Base-by-base conservation (phyloP, 2,888 invertebrate genomes). In the Ligdia adustata region DNA sequence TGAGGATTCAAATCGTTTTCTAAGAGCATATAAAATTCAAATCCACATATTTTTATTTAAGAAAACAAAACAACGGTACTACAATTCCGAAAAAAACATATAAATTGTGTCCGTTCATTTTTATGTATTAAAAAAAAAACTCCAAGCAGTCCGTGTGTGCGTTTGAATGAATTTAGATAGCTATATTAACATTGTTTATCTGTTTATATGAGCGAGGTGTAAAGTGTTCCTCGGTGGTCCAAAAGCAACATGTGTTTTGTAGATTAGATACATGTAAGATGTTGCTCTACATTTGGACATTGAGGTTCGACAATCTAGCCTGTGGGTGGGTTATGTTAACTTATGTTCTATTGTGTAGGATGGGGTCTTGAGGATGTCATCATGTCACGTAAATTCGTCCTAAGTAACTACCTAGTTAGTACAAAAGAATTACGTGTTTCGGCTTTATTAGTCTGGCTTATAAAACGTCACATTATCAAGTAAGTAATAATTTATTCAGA, bases 151-250 rank as follows among this genome's bases (percentile, higher is more conserved):
- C 65, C 56, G 65, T 63, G 60, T 60, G 62, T 70, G 67, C 60
- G 67, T 74, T 55, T 64, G 70, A 74, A 69, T 79, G 80, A 82
- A 81, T 84, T 83, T 82, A 82, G 75, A 83, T 82, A 68, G 72
- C 69, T 71, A 71, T 75, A 82, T 82, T 82, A 80, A 70, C 78
- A 75, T 82, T 79, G 78, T 74, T 78, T 81, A 80, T 72, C 64
- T 60, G 59, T 61, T 57, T 66, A 57, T 65, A 55, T 65, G 55
- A 49, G 55, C 57, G 57, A 73, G 67, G 71, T 70, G 72, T 73
- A 58, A 72, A 71, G 58, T 65, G 64, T 54, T 69, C 47, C 63
- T 54, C 51, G 67, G 70, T 79, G 82, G 82, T 76, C 68, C 66
- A 76, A 73, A 57, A 38, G 27, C 47, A 26, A 49, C 41, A 42